Percentiles rank a stretch among this genome's conserved stretches.
Conservation (phyloP, 2,888 invertebrate genomes). For the Eilema sororculum region DNA sequence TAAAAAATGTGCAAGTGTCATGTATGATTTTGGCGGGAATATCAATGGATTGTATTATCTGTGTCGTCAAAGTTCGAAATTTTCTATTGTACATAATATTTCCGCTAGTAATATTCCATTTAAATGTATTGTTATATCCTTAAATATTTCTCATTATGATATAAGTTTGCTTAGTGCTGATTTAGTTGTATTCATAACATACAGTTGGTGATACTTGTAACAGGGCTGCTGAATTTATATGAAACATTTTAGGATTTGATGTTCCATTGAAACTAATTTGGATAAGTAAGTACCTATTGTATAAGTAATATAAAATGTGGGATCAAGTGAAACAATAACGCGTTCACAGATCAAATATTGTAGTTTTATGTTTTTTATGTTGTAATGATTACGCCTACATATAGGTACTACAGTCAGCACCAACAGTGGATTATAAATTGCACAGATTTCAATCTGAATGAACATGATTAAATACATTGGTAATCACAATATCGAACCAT, state of each 20-base stretch:
- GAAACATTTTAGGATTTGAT: constrained; percentile 61
- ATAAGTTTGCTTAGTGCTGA: constrained; percentile 4
- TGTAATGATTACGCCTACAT: not conserved
- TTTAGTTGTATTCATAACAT: constrained; percentile 17
- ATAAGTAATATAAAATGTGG: constrained; percentile 29
- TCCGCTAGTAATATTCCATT: constrained; percentile 3
- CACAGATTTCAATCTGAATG: not conserved
- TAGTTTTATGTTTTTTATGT: not conserved
- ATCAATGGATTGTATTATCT: constrained; percentile 2
- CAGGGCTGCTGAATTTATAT: constrained; percentile 34
- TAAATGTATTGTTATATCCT: not conserved
- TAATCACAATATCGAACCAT: too few relatives aligned
- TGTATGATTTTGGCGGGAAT: constrained; percentile 9
- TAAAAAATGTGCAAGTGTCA: constrained; percentile 1
- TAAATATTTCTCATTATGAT: not conserved
- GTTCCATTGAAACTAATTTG: constrained; percentile 48
- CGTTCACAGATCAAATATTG: not conserved
- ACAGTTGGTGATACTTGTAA: constrained; percentile 53
- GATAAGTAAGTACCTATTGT: constrained; percentile 46
- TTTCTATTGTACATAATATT: not conserved
- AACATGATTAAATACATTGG: not conserved
- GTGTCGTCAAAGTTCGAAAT: constrained; percentile 9
- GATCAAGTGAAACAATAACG: constrained; percentile 33
- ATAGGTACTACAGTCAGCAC: not conserved
- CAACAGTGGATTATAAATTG: not conserved